A percentile compares a stretch with the other conserved stretches of the same genome.
Evolutionary conservation across 2,113 vertebrate genomes (phyloP).

Genomic region (Saguinus midas): DNA sequence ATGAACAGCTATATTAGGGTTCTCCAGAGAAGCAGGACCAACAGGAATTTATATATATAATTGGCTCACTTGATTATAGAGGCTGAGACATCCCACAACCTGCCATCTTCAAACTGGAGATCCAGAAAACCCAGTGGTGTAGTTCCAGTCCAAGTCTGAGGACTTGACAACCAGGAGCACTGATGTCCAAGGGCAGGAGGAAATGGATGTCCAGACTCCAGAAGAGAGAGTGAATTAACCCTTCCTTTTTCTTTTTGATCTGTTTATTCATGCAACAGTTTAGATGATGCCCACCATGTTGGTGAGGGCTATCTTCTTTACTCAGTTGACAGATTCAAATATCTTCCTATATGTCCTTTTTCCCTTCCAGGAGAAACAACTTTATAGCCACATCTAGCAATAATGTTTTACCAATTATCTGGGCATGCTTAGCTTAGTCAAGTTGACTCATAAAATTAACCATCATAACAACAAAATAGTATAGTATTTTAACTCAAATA

Average conservation of each 20-base stretch:
- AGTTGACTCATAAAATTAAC: neutral
- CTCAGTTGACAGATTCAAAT: neutral
- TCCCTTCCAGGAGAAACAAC: neutral
- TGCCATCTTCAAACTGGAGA: neutral
- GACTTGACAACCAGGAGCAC: too few species aligned
- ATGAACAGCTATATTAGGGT: neutral
- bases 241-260: neutral
- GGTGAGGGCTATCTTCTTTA: neutral
- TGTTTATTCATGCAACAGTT: neutral
- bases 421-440: neutral
- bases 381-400: neutral
- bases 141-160: too few species aligned
- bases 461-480: neutral
- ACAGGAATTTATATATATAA: neutral
- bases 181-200: neutral
- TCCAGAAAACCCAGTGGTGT: too few species aligned
- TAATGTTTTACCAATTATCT: neutral
- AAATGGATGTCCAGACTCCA: neutral
- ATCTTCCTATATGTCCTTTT: too few species aligned
- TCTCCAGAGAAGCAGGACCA: neutral
- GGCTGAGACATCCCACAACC: neutral
- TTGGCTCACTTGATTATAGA: neutral
- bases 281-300: neutral
- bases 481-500: neutral
- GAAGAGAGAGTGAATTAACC: neutral